Evolutionary conservation across 2,888 invertebrate genomes (phyloP).

Genomic region (Imbricaverruca yamaguchii): DNA sequence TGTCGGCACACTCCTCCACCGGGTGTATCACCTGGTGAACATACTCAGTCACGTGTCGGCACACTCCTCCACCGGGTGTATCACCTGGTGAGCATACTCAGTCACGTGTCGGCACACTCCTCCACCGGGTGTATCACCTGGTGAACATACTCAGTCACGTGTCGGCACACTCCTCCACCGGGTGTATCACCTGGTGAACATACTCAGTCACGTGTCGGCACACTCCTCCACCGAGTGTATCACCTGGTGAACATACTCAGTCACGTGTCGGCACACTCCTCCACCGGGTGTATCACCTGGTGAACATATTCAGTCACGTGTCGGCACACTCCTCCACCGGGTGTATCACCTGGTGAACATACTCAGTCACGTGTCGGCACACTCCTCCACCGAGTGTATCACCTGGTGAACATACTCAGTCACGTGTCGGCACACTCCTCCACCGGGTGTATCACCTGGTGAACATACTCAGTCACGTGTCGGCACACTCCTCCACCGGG

Average conservation of each 20-base stretch:
- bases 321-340: constrained; percentile 62
- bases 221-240: constrained; percentile 52
- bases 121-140: too few relatives aligned
- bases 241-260: too few relatives aligned
- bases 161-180: constrained; percentile 66
- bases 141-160: constrained; percentile 45
- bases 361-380: constrained; percentile 49
- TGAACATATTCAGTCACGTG: too few relatives aligned
- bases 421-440: too few relatives aligned
- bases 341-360: too few relatives aligned
- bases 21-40: constrained; percentile 53
- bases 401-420: too few relatives aligned
- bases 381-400: constrained; percentile 47
- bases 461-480: too few relatives aligned
- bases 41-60: constrained; percentile 55
- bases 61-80: constrained; percentile 56
- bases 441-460: too few relatives aligned
- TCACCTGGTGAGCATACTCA: too few relatives aligned
- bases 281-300: too few relatives aligned
- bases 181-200: too few relatives aligned
- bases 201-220: constrained; percentile 54
- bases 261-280: constrained; percentile 62
- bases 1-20: constrained; percentile 74
- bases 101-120: constrained; percentile 69
- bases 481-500: too few relatives aligned